Percentiles rank a stretch among this genome's conserved stretches.
phyloP scores from a whole-genome alignment of 2,797 vertebrate species.

The Eulemur rubriventer region DNA sequence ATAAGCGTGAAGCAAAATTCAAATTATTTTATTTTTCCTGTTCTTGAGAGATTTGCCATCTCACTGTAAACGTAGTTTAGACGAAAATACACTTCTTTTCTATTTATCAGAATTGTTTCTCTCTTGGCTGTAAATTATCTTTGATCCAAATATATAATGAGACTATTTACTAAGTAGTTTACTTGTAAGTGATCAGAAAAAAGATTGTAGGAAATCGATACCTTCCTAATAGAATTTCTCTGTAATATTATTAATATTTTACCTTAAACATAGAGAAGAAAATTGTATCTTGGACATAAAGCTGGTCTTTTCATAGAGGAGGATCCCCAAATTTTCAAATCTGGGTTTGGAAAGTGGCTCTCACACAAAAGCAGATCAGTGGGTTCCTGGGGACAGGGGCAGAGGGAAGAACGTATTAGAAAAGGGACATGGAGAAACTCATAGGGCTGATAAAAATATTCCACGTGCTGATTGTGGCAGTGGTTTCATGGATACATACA shows the following conservation, averaged over 20 bases:
- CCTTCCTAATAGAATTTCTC: background rate
- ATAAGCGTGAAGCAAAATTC: conserved; percentile 11
- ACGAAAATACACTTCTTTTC: background rate
- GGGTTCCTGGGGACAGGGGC: background rate
- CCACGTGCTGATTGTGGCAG: background rate
- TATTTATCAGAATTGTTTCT: background rate
- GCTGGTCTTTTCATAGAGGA: background rate
- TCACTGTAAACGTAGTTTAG: background rate
- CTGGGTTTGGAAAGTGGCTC: background rate
- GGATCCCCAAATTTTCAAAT: conserved; percentile 1
- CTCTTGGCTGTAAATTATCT: conserved; percentile 33
- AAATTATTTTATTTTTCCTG: background rate
- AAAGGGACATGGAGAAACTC: background rate
- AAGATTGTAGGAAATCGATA: conserved; percentile 21
- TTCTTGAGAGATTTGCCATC: background rate
- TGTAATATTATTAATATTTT: conserved; percentile 20
- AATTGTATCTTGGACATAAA: background rate
- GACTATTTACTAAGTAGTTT: background rate
- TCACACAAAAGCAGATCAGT: conserved; percentile 7
- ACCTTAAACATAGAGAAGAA: conserved; percentile 32
- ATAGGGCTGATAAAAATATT: background rate
- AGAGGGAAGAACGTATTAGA: background rate
- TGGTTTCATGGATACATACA: background rate
- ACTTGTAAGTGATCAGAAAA: background rate
- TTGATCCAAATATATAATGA: conserved; percentile 21